Evolutionary conservation across 2,113 vertebrate species (phyloP).

Genomic region (Perccottus glenii): DNA sequence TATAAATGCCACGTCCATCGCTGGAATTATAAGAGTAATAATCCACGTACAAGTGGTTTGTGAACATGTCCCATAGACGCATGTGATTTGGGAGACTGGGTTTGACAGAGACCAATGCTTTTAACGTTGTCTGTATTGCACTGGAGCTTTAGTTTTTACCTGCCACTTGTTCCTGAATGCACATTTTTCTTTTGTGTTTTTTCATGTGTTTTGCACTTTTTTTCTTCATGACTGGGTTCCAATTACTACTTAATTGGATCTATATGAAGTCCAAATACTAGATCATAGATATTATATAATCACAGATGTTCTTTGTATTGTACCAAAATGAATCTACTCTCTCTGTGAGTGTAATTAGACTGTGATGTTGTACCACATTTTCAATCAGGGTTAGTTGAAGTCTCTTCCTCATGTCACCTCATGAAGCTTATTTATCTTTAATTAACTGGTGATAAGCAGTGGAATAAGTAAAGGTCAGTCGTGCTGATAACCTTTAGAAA

Average conservation of each 20-base stretch:
- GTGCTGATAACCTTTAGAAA: constrained; percentile 6
- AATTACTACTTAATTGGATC: constrained; percentile 20
- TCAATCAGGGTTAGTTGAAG: neutral
- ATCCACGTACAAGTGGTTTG: no score
- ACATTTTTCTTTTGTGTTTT: constrained; percentile 29
- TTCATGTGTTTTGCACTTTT: constrained; percentile 1
- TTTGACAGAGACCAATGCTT: constrained; percentile 1
- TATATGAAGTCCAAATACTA: constrained; percentile 10
- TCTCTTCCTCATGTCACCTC: constrained; percentile 5
- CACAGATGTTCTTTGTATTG: constrained; percentile 31
- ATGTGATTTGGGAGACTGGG: neutral
- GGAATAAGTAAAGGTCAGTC: neutral
- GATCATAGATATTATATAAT: constrained; percentile 33
- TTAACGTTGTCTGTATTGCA: constrained; percentile 63
- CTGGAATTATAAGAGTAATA: no score
- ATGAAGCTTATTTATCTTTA: constrained; percentile 7
- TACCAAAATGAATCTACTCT: constrained; percentile 24
- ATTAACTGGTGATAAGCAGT: neutral
- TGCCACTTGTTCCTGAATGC: constrained; percentile 35
- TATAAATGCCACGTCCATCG: no score
- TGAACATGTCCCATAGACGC: no score
- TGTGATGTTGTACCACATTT: constrained; percentile 6
- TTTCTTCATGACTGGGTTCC: constrained; percentile 23
- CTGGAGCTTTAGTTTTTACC: constrained; percentile 62
- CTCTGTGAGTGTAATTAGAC: constrained; percentile 12